Evolutionary conservation across 2,888 invertebrate genomes (phyloP).

Genomic region (Archips crataeganus): DNA sequence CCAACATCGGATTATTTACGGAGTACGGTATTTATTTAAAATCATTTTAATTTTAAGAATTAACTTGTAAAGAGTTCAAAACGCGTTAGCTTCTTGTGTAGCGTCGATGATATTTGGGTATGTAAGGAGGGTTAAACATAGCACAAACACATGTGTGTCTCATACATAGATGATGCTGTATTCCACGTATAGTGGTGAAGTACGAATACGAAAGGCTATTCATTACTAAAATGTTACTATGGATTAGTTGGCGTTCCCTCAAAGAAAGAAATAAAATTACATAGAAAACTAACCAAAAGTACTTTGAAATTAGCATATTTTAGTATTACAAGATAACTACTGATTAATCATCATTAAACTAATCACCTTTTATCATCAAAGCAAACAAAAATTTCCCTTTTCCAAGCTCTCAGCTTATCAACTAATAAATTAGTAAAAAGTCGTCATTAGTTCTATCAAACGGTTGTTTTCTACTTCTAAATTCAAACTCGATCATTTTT

Average conservation of each 20-base stretch:
- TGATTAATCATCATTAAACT: conserved; percentile 28
- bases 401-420: conserved; percentile 21
- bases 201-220: too few relatives aligned
- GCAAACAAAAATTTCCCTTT: conserved; percentile 21
- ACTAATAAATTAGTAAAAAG: conserved; percentile 29
- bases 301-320: conserved; percentile 7
- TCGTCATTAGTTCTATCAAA: conserved; percentile 25
- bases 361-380: conserved; percentile 29
- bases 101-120: too few relatives aligned
- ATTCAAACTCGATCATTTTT: conserved; percentile 21
- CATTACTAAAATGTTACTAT: too few relatives aligned
- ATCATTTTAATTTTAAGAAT: too few relatives aligned
- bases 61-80: too few relatives aligned
- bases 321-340: neutral
- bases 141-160: too few relatives aligned
- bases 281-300: neutral
- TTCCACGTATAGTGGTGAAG: too few relatives aligned
- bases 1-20: too few relatives aligned
- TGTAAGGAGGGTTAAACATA: too few relatives aligned
- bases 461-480: conserved; percentile 21
- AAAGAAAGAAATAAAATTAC: neutral
- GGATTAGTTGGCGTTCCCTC: neutral
- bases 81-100: too few relatives aligned
- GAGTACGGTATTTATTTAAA: too few relatives aligned
- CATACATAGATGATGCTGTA: too few relatives aligned